These are phyloP conservation scores for Ephialtes manifestator DNA, from an alignment of 2,888 invertebrate species.

Conservation along the genomic window DNA sequence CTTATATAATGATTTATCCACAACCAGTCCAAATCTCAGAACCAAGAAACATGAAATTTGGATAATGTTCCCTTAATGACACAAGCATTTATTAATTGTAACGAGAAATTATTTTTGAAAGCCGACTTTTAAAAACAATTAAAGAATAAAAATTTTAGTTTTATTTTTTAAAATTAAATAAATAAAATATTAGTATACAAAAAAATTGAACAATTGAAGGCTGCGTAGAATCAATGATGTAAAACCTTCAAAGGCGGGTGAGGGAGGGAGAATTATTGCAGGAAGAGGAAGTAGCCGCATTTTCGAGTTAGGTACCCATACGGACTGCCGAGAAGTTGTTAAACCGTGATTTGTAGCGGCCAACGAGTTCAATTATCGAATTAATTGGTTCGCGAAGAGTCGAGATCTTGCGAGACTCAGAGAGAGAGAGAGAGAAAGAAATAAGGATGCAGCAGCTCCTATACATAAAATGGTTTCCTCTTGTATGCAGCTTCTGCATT, in stretches of 20 bases:
- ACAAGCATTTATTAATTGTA: too few species aligned
- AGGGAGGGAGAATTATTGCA: neutral
- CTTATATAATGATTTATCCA: too few species aligned
- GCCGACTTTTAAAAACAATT: too few species aligned
- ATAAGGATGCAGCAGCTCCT: neutral
- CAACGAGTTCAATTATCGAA: constrained; percentile 72
- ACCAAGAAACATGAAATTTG: too few species aligned
- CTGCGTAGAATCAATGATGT: neutral
- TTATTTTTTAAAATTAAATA: too few species aligned
- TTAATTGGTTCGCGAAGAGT: constrained; percentile 72
- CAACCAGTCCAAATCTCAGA: too few species aligned
- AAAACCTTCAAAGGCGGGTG: neutral
- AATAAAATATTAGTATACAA: neutral
- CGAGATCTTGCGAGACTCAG: constrained; percentile 14
- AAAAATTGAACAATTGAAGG: neutral
- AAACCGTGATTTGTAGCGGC: constrained; percentile 68
- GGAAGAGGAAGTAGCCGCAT: neutral
- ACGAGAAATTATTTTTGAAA: too few species aligned
- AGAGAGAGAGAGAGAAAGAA: constrained; percentile 29
- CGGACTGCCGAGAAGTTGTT: constrained; percentile 61
- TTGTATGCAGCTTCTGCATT: neutral
- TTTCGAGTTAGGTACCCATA: neutral
- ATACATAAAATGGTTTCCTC: constrained; percentile 14
- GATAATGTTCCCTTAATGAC: too few species aligned
- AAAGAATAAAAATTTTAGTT: too few species aligned